Evolutionary conservation across 2,797 vertebrate species (phyloP).

Genomic region (Poecilia wingei): DNA sequence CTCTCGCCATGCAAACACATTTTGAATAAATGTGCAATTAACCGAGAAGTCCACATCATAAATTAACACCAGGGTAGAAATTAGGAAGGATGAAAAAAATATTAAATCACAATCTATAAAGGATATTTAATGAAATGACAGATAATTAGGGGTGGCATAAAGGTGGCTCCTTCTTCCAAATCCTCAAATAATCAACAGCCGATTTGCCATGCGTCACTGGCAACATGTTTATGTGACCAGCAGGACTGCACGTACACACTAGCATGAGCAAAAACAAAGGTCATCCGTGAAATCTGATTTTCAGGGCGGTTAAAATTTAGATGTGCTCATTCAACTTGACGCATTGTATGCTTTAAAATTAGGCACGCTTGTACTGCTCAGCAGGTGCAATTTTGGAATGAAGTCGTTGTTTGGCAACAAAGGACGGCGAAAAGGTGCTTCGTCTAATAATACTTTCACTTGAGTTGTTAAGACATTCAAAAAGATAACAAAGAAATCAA

Average conservation of each 20-base stretch:
- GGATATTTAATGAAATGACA: constrained; percentile 50
- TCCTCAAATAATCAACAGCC: constrained; percentile 31
- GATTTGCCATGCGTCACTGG: constrained; percentile 23
- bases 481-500: background rate
- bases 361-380: background rate
- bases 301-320: constrained; percentile 8
- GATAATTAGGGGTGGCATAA: constrained; percentile 48
- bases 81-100: constrained; percentile 42
- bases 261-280: constrained; percentile 8
- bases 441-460: background rate
- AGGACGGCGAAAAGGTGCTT: background rate
- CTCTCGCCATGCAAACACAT: constrained; percentile 37
- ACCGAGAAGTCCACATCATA: constrained; percentile 42
- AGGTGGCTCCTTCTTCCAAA: constrained; percentile 20
- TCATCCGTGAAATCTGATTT: constrained; percentile 25
- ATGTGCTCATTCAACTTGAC: background rate
- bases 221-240: constrained; percentile 5
- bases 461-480: background rate
- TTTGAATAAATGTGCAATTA: constrained; percentile 67
- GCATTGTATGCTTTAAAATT: constrained; percentile 12
- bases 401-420: background rate
- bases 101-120: constrained; percentile 29
- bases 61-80: constrained; percentile 50
- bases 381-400: background rate
- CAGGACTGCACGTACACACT: background rate